A percentile compares a stretch with the other conserved stretches of the same genome.
phyloP scores from a whole-genome alignment of 2,888 invertebrate species.

The Oscheius sp. region DNA sequence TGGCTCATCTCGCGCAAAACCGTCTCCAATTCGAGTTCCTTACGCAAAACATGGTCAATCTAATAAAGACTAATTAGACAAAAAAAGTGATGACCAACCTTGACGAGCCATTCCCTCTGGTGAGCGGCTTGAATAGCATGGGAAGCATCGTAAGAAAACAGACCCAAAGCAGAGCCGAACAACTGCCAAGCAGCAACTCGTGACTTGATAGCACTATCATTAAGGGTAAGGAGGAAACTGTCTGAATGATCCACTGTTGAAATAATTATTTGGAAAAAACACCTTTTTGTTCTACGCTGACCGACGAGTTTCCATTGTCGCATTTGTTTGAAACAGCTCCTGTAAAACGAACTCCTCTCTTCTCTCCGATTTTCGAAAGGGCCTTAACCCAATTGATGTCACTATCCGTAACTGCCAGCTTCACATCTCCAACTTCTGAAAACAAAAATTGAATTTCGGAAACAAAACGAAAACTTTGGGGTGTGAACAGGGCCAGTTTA shows the following conservation, averaged over 20 bases:
- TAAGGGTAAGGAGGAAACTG: background rate
- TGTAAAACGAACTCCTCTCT: constrained; percentile 45
- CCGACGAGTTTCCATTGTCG: constrained; percentile 38
- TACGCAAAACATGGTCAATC: constrained; percentile 1
- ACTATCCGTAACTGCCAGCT: constrained; percentile 37
- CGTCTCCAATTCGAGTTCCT: background rate
- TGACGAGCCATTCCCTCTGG: constrained; percentile 47
- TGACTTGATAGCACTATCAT: background rate
- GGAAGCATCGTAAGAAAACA: constrained; percentile 47
- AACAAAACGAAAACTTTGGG: constrained; percentile 31
- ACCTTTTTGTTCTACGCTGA: constrained; percentile 43
- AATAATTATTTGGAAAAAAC: background rate
- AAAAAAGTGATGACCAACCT: constrained; percentile 33
- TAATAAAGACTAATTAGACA: background rate
- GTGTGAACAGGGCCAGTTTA: constrained; percentile 31
- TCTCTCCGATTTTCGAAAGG: constrained; percentile 43
- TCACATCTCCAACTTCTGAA: constrained; percentile 39
- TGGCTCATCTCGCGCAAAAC: constrained; percentile 47
- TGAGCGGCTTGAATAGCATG: constrained; percentile 51
- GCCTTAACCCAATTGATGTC: constrained; percentile 48
- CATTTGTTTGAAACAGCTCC: constrained; percentile 45
- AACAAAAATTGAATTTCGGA: constrained; percentile 8
- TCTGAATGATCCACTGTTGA: background rate
- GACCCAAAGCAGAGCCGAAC: constrained; percentile 48
- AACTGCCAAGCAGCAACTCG: constrained; percentile 40